These are phyloP conservation scores for Cheirogaleus major DNA, from an alignment of 2,797 vertebrate genomes.

Conservation along the genomic window DNA sequence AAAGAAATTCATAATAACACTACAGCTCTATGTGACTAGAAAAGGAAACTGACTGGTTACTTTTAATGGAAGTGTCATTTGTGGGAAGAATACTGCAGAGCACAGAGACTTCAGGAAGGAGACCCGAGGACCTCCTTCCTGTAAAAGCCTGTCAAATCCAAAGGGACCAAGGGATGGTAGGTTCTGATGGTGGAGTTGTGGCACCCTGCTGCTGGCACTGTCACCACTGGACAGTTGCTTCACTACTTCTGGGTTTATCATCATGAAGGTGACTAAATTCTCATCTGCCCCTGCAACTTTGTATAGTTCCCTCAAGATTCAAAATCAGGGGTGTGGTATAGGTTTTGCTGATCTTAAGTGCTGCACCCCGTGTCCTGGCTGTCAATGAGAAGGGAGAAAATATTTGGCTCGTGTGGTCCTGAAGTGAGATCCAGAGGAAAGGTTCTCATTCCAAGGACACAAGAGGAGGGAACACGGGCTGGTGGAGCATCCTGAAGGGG, in stretches of 20 bases:
- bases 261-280: rapidly evolving
- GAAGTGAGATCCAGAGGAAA: too few relatives aligned
- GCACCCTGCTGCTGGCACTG: rapidly evolving
- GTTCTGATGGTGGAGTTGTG: not conserved
- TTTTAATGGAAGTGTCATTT: not conserved
- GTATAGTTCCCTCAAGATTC: not conserved
- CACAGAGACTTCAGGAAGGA: not conserved
- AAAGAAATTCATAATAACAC: not conserved
- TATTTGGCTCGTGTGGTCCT: not conserved
- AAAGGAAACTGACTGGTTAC: not conserved
- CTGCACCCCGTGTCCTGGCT: not conserved
- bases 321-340: not conserved
- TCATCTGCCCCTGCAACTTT: not conserved
- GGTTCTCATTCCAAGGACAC: not conserved
- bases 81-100: not conserved
- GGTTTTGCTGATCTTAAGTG: not conserved
- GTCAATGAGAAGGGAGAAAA: not conserved
- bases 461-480: not conserved
- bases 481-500: not conserved
- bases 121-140: not conserved
- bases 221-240: not conserved
- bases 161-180: too few relatives aligned
- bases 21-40: not conserved
- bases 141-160: not conserved
- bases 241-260: rapidly evolving